Conservation (phyloP, 2,888 invertebrate species). For the Drosophila koepferae region DNA sequence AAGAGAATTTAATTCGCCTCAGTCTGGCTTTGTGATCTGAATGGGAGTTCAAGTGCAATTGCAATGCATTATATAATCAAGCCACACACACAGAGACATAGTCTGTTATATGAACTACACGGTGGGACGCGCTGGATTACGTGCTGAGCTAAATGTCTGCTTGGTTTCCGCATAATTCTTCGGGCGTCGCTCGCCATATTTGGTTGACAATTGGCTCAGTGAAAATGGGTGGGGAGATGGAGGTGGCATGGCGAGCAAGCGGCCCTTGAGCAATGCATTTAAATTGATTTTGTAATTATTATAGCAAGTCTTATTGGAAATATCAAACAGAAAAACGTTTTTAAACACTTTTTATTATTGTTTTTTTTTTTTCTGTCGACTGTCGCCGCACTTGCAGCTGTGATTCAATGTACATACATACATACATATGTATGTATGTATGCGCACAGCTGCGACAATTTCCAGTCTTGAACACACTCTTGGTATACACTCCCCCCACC, state of each 20-base stretch:
- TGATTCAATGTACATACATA: too few relatives aligned
- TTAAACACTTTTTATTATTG: too few relatives aligned
- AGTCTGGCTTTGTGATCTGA: background rate
- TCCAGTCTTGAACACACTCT: conserved; percentile 21
- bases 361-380: too few relatives aligned
- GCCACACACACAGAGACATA: background rate
- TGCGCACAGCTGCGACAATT: conserved; percentile 46
- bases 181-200: conserved; percentile 37
- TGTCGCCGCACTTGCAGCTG: too few relatives aligned
- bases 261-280: too few relatives aligned
- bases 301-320: too few relatives aligned
- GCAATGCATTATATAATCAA: conserved; percentile 29
- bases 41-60: conserved; percentile 7
- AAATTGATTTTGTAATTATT: too few relatives aligned
- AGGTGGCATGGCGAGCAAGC: background rate
- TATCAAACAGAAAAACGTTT: too few relatives aligned
- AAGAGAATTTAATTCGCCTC: background rate
- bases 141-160: conserved; percentile 42
- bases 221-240: background rate
- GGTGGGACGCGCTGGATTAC: conserved; percentile 15
- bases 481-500: background rate
- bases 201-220: conserved; percentile 36
- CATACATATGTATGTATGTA: too few relatives aligned
- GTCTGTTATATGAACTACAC: background rate
- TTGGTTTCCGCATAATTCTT: conserved; percentile 50